Evolutionary conservation across 2,113 vertebrate species (phyloP).

Genomic region (Semnornis frantzii): DNA sequence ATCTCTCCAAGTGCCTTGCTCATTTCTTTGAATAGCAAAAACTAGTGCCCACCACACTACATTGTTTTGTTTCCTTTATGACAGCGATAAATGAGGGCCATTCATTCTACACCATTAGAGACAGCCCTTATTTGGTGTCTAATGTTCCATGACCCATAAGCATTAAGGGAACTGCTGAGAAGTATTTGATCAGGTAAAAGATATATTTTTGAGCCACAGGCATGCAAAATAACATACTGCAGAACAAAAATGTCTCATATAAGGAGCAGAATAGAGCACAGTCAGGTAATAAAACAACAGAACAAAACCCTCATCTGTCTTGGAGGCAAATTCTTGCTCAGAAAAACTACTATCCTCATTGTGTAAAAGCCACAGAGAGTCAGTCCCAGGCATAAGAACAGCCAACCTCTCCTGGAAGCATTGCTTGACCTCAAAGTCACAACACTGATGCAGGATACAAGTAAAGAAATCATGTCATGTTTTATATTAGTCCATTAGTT

Average conservation of each 20-base stretch:
- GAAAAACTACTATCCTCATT: neutral
- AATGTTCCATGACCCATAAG: slow-evolving; percentile 57
- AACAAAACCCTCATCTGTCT: neutral
- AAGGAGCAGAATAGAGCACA: neutral
- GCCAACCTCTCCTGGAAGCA: neutral
- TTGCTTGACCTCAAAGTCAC: neutral
- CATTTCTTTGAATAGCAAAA: slow-evolving; percentile 12
- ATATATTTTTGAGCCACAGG: slow-evolving; percentile 13
- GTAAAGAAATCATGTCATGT: neutral
- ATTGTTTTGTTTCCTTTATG: slow-evolving; percentile 47
- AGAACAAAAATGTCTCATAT: slow-evolving; percentile 1
- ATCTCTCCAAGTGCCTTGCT: neutral
- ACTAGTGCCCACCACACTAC: neutral
- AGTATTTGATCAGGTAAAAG: slow-evolving; percentile 41
- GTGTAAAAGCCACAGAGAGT: neutral
- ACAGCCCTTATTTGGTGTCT: slow-evolving; percentile 46
- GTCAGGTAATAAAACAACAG: neutral
- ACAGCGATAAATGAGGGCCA: slow-evolving; percentile 55
- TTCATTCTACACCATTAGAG: slow-evolving; percentile 43
- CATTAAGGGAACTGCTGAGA: slow-evolving; percentile 49
- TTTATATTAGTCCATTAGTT: slow-evolving; percentile 21
- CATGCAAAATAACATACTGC: neutral
- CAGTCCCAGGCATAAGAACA: neutral
- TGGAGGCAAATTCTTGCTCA: neutral
- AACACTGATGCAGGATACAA: neutral